Evolutionary conservation across 2,888 invertebrate genomes (phyloP).

Genomic region (Ophion obscuratus): DNA sequence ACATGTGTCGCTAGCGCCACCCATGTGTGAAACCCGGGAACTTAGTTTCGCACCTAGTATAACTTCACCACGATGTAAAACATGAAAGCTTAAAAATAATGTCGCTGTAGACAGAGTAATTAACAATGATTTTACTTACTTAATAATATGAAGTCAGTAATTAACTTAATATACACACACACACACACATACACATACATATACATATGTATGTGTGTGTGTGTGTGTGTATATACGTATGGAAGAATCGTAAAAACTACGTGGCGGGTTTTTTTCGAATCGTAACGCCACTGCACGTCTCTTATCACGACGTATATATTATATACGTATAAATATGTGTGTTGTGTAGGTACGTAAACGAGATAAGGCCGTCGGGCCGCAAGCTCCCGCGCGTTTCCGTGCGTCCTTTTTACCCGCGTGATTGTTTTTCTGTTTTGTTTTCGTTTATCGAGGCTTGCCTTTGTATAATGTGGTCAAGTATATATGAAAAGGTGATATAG

Average conservation of each 20-base stretch:
- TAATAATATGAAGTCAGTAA: too few species aligned
- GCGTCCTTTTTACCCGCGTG: conserved; percentile 12
- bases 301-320: conserved; percentile 36
- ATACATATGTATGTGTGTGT: too few species aligned
- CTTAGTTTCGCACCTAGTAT: too few species aligned
- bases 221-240: too few species aligned
- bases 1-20: too few species aligned
- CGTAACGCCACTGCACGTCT: neutral
- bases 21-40: too few species aligned
- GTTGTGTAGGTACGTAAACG: neutral
- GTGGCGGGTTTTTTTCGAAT: conserved; percentile 11
- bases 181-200: too few species aligned
- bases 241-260: conserved; percentile 19
- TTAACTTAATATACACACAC: too few species aligned
- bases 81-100: too few species aligned
- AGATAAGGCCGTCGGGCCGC: conserved; percentile 28
- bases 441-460: neutral
- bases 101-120: too few species aligned
- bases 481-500: neutral
- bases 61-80: too few species aligned
- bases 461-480: neutral
- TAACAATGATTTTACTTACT: too few species aligned
- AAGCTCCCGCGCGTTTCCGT: conserved; percentile 7
- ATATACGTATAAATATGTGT: neutral
- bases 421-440: neutral